Evolutionary conservation across 2,113 vertebrate genomes (phyloP), one percentile per base, ranked within the genome.

Genomic region (Prionailurus bengalensis): DNA sequence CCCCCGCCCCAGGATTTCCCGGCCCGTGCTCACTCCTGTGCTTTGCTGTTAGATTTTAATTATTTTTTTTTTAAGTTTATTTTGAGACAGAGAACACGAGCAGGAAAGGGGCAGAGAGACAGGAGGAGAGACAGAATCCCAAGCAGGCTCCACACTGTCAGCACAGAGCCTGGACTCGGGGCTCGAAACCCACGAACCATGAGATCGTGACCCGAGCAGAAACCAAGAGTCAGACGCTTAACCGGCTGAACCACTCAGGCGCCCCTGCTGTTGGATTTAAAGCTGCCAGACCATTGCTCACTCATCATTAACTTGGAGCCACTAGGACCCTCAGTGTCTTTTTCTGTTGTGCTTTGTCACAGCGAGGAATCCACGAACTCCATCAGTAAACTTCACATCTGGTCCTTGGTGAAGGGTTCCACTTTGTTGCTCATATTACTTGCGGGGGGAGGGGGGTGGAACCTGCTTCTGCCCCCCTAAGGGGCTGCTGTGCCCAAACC

Each of bases 311-410:
- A n/a, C 78, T 11, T 9, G 70, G 1, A 45, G 85, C 63, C 81
- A n/a, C 39, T 25, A 17, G 94, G 94, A 55, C 89, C 39, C 70
- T 73, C 23, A 0, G 11, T 36, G 19, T 70, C 78, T 63, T 84
- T 53, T 58, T 61, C 92, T 81, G 0, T 7, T 19, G 39, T 23
- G 71, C 5, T 23, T 29, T 1, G 23, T 74, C n/a, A 14, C 0
- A 10, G 17, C 21, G 27, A 48, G 53, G 31, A 76, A 16, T 13
- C 33, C 8, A 1, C 1, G 31, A 19, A 19, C 23, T 15, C n/a
- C 0, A 21, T 9, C 45, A 33, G 93, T 2, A 31, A 78, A n/a
- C 29, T 4, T 5, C 12, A 0, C 1, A 3, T 33, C n/a, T 12
- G 51, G 79, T 29, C 42, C 58, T 39, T 5, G 36, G 70, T 0